These are phyloP conservation scores for Cyphomyrus discorhynchus DNA, from an alignment of 2,113 vertebrate species.

Conservation along the genomic window DNA sequence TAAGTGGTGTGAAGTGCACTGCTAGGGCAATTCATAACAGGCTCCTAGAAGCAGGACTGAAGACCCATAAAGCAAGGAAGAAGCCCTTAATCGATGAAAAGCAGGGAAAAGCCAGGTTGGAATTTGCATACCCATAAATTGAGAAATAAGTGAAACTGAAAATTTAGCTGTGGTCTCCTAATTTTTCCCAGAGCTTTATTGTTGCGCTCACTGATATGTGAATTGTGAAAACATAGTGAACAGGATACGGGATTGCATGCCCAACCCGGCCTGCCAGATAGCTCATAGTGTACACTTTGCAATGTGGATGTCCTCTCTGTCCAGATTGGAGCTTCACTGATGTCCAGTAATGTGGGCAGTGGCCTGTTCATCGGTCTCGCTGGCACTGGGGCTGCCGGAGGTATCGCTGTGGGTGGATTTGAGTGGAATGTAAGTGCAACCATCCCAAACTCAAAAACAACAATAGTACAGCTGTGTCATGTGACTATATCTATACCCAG, in stretches of 20 bases:
- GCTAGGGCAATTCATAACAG: background rate
- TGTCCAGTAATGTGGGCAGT: constrained; percentile 94
- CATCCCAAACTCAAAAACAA: background rate
- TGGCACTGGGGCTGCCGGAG: constrained; percentile 84
- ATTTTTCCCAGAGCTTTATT: background rate
- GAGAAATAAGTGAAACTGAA: background rate
- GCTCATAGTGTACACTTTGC: background rate
- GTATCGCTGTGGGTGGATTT: constrained; percentile 85
- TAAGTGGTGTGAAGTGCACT: background rate
- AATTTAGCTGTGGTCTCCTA: background rate
- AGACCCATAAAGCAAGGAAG: background rate
- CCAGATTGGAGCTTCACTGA: constrained; percentile 90
- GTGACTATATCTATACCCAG: background rate
- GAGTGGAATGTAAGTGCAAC: constrained; percentile 81
- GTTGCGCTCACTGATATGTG: background rate
- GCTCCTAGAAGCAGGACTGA: background rate
- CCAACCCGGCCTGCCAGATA: background rate
- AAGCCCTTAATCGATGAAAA: background rate
- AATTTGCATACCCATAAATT: background rate
- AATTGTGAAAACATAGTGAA: background rate
- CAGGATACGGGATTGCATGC: background rate
- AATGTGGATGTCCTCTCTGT: constrained; percentile 11
- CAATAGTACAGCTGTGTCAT: background rate
- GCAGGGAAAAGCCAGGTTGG: background rate
- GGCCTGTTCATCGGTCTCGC: constrained; percentile 85